Evolutionary conservation across 2,113 vertebrate genomes (phyloP), one percentile per base, ranked within the genome.

Genomic region (Alaudala cheleensis): DNA sequence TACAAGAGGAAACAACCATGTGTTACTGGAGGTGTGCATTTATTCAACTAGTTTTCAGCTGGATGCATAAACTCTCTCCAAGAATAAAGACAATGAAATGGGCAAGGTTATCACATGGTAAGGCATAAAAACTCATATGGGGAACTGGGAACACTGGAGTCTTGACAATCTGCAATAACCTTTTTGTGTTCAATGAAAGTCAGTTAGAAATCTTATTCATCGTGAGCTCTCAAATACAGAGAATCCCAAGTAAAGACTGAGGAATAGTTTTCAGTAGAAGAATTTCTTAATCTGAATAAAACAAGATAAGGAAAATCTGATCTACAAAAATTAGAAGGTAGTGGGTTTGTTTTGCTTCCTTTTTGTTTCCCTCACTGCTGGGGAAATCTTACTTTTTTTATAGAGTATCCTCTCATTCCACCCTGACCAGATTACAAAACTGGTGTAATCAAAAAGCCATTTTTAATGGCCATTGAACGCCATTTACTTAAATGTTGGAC

Each of bases 131-230:
- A 77, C 90, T 93, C 58, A 61, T 64, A 88, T 1, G 3, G 81
- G 79, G 22, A 94, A 92, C 81, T 91, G 84, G 91, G 83, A 92
- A 86, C n/a, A 86, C 64, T 54, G 28, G 31, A 95, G 58, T 65
- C 73, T 65, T 91, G 69, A 91, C 49, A 91, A 79, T 65, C 53
- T 61, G 57, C 70, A 89, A 33, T 76, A 82, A 95, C 62, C 66
- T 91, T 89, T 91, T 49, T 42, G 66, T n/a, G 24, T 45, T 91
- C 78, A 91, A 44, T 62, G 93, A 82, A 85, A 92, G 73, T 94
- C 93, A 87, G 79, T 92, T 57, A 92, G 42, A 93, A 92, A 90
- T 47, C 51, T 50, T 72, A 81, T 37, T 87, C 58, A 80, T 50
- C 0, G 0, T 80, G 42, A 85, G 50, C 16, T 50, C 57, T 77